These are phyloP conservation scores for Lagria hirta DNA, from an alignment of 2,888 invertebrate genomes.

Conservation along the genomic window DNA sequence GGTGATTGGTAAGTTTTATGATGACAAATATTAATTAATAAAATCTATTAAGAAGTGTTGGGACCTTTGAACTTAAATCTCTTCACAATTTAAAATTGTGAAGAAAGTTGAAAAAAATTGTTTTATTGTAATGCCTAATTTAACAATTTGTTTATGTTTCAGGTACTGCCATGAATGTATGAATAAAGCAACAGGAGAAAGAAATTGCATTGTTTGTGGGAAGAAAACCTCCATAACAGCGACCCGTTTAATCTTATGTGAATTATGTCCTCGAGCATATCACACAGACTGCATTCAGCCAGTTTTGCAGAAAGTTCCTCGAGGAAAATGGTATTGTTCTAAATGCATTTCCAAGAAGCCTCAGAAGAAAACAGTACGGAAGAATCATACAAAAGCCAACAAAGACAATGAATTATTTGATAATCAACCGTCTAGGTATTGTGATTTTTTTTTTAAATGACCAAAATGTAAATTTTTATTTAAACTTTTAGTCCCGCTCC, in stretches of 20 bases:
- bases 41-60: neutral
- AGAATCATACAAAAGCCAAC: slow-evolving; percentile 59
- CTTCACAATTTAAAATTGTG: neutral
- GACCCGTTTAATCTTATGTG: slow-evolving; percentile 76
- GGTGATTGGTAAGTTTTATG: slow-evolving; percentile 83
- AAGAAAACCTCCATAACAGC: slow-evolving; percentile 59
- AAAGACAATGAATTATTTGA: slow-evolving; percentile 57
- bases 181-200: slow-evolving; percentile 88
- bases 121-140: neutral
- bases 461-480: slow-evolving; percentile 4
- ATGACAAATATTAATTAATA: neutral
- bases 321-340: slow-evolving; percentile 70
- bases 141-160: neutral
- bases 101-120: neutral
- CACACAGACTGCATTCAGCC: slow-evolving; percentile 94
- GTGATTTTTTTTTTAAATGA: slow-evolving; percentile 3
- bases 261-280: slow-evolving; percentile 87
- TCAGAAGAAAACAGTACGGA: slow-evolving; percentile 61
- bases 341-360: slow-evolving; percentile 85
- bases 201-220: slow-evolving; percentile 94
- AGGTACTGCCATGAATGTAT: slow-evolving; percentile 95
- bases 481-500: slow-evolving; percentile 62
- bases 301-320: slow-evolving; percentile 70
- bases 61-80: neutral
- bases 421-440: slow-evolving; percentile 59